Evolutionary conservation across 53 echinoderm and acorn worm genomes (phyloP), one percentile per base, ranked within the genome.

Genomic region (Holothuria leucospilota): DNA sequence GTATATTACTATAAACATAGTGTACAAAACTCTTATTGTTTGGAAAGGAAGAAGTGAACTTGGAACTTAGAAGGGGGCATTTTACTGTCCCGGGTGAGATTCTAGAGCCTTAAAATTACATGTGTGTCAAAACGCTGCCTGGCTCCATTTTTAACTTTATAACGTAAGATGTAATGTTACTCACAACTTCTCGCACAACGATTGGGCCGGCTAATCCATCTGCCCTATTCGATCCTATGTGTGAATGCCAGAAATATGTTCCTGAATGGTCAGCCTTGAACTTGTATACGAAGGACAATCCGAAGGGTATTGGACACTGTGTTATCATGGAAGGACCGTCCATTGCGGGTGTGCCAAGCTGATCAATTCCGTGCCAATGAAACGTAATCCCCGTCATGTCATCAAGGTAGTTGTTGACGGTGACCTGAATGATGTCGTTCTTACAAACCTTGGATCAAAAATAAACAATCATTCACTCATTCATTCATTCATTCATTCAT

Each of bases 361-460:
- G 91, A 41, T 93, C 91, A 23, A 89, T 69, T 4, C 96, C 96
- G n/a, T 96, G 96, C 94, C 94, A 96, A 39, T 96, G 96, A 27
- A 96, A 94, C n/a, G 87, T 89, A 3, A 93, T 85, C 4, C 94
- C 94, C 23, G 92, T 94, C 18, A 90, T 77, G 64, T 94, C 92
- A 15, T 52, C 65, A 63, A 96, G 25, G 41, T 83, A 28, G 82
- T 96, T 96, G 15, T 61, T 77, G 12, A 96, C 96, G 13, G 69
- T 75, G 26, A 93, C 94, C 15, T 68, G 61, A 4, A 96, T 72
- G 8, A 74, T 90, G 67, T 96, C 96, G 52, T 91, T 89, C 39
- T 92, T 88, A 68, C 96, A 96, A 40, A 94, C 92, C 96, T 96
- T 52, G 52, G 52, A 52, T 40, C 7, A 52, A 10, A 52, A 52